Evolutionary conservation across 2,113 vertebrate species (phyloP).

Genomic region (Pagrus major): DNA sequence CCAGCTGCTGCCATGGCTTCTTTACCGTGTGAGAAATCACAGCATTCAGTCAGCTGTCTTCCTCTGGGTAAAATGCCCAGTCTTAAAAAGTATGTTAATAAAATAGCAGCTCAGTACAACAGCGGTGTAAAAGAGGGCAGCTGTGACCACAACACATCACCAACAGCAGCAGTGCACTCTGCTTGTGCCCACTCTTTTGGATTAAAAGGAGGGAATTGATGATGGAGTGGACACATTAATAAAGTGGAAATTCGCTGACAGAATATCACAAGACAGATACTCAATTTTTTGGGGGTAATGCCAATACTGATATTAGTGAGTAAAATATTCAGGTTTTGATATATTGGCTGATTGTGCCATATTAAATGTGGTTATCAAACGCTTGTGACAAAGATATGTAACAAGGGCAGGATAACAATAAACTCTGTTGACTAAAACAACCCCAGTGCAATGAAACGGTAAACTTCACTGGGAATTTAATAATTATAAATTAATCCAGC

Average conservation of each 20-base stretch:
- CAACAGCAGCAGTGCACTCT: not conserved
- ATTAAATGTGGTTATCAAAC: too few species aligned
- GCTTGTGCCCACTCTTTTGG: not conserved
- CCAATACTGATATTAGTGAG: too few species aligned
- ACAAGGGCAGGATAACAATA: too few species aligned
- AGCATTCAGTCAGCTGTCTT: not conserved
- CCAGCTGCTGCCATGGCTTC: not conserved
- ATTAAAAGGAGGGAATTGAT: not conserved
- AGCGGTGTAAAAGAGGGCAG: not conserved
- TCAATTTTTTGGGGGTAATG: too few species aligned
- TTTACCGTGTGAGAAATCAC: not conserved
- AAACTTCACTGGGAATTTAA: too few species aligned
- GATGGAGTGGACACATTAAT: not conserved
- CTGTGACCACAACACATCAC: not conserved
- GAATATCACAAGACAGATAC: too few species aligned
- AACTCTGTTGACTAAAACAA: too few species aligned
- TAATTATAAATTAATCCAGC: too few species aligned
- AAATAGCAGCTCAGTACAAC: conserved; percentile 10
- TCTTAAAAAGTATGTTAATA: not conserved
- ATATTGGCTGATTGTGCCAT: too few species aligned
- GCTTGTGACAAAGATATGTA: too few species aligned
- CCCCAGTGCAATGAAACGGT: too few species aligned
- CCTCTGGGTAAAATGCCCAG: not conserved
- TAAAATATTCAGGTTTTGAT: too few species aligned
- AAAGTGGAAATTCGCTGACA: not conserved